Conservation (phyloP, 2,113 vertebrate species). For the Oophaga pumilio region DNA sequence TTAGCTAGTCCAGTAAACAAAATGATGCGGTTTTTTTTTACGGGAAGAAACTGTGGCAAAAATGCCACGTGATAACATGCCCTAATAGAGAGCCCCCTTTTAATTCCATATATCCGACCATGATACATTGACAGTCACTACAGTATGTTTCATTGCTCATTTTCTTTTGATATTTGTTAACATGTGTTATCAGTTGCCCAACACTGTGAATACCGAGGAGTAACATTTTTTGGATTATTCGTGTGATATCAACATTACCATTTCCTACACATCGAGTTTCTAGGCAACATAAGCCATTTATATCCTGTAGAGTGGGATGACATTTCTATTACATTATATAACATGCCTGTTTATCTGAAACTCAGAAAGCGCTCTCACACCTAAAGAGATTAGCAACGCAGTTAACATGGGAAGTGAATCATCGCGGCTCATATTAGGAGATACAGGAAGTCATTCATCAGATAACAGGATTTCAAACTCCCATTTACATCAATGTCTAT, state of each 20-base stretch:
- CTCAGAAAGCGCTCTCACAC: background rate
- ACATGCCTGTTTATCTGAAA: conserved; percentile 35
- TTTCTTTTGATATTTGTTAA: background rate
- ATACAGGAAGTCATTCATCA: conserved; percentile 1
- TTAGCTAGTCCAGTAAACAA: too few species aligned
- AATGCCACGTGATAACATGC: too few species aligned
- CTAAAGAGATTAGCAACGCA: background rate
- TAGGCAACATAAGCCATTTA: conserved; percentile 52
- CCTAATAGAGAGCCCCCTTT: too few species aligned
- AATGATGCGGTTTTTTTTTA: too few species aligned
- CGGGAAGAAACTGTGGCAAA: too few species aligned
- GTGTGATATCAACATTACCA: conserved; percentile 18
- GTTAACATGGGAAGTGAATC: conserved; percentile 17
- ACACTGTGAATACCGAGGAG: background rate
- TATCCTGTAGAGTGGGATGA: conserved; percentile 36
- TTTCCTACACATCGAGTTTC: conserved; percentile 31
- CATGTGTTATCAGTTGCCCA: background rate
- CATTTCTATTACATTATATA: conserved; percentile 41
- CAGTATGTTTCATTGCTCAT: background rate
- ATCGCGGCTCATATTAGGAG: background rate
- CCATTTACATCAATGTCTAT: background rate
- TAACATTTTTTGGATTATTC: conserved; percentile 15
- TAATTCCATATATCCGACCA: too few species aligned
- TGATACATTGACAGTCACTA: too few species aligned
- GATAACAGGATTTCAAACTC: background rate